Base-by-base conservation (phyloP, 2,113 vertebrate species). In the Tapirus terrestris region DNA sequence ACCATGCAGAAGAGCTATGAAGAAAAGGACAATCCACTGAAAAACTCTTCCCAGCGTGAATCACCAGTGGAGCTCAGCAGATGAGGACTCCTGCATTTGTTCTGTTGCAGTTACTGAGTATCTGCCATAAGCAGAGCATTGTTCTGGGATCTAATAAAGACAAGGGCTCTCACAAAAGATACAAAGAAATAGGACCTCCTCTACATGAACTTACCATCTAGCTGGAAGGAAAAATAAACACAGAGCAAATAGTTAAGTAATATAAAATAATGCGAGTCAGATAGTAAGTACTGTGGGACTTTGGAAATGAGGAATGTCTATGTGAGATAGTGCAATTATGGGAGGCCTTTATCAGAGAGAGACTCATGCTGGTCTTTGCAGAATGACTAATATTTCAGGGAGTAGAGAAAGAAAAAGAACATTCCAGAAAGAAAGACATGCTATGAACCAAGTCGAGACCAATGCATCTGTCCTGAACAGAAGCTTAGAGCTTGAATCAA, bases 241-340 rank as follows among this genome's bases (percentile, higher is more conserved):
- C 2, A 79, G 14, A 89, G 48, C 17, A 17, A 72, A 91, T 5
- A 79, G 29, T 67, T 84, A 89, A 81, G 29, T 84, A 63, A 72
- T 77, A 80, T 43, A 75, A 89, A 96, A 95, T 91, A 83, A 79
- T 58, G 60, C 1, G 21, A 80, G n/a, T 65, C 77, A 87, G 75
- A 29, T 58, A 36, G 58, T 17, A 94, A 68, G 56, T 60, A 14
- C 20, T 48, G 14, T 29, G 53, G 63, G 58, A 70, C 25, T 90
- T 61, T 61, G 20, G 48, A 63, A 18, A 51, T 21, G 16, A 75
- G 43, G 81, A 72, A 29, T 18, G 23, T 27, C 60, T 73, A 10
- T 12, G 39, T 48, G 45, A 90, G 18, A 45, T 0, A 31, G 27
- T 27, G 11, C 25, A 91, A 33, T 91, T 63, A 67, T 16, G 17